phyloP scores from a whole-genome alignment of 1,140 invertebrate genomes.

The Cotesia chilonis region DNA sequence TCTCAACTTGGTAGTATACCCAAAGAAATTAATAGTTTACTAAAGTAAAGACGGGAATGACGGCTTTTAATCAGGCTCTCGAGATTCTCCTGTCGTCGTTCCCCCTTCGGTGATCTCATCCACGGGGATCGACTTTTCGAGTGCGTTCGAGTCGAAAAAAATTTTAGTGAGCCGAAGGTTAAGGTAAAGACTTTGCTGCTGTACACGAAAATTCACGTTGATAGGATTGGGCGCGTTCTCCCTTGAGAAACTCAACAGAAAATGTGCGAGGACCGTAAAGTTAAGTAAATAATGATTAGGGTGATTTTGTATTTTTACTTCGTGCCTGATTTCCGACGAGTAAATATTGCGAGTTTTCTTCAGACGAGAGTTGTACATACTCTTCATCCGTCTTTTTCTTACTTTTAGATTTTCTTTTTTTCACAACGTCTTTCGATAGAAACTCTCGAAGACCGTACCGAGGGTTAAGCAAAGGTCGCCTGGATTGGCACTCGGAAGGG shows the following conservation, averaged over 20 bases:
- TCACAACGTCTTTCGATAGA: slow-evolving; percentile 16
- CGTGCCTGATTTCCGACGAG: slow-evolving; percentile 58
- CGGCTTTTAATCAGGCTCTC: slow-evolving; percentile 51
- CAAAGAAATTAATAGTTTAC: slow-evolving; percentile 46
- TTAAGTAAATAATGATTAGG: slow-evolving; percentile 62
- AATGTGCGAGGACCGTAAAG: slow-evolving; percentile 40
- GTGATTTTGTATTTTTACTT: slow-evolving; percentile 60
- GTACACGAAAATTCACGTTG: neutral
- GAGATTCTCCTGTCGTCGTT: slow-evolving; percentile 26
- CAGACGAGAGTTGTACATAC: slow-evolving; percentile 41
- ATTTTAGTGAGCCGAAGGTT: slow-evolving; percentile 21
- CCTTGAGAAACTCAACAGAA: slow-evolving; percentile 13
- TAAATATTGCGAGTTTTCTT: slow-evolving; percentile 62
- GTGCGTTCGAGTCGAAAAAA: slow-evolving; percentile 45
- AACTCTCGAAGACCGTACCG: slow-evolving; percentile 32
- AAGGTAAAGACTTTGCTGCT: slow-evolving; percentile 5
- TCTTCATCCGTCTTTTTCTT: neutral
- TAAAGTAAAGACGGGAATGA: slow-evolving; percentile 40
- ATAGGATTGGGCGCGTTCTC: neutral
- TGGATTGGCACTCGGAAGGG: slow-evolving; percentile 37
- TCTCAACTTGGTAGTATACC: neutral
- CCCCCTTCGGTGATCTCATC: slow-evolving; percentile 33
- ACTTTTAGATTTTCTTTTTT: slow-evolving; percentile 7
- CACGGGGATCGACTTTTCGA: slow-evolving; percentile 41
- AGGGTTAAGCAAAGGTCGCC: slow-evolving; percentile 38